Percentiles rank a stretch among this genome's conserved stretches.
These are phyloP conservation scores for Erithacus rubecula DNA, from an alignment of 2,797 vertebrate species.

Conservation along the genomic window DNA sequence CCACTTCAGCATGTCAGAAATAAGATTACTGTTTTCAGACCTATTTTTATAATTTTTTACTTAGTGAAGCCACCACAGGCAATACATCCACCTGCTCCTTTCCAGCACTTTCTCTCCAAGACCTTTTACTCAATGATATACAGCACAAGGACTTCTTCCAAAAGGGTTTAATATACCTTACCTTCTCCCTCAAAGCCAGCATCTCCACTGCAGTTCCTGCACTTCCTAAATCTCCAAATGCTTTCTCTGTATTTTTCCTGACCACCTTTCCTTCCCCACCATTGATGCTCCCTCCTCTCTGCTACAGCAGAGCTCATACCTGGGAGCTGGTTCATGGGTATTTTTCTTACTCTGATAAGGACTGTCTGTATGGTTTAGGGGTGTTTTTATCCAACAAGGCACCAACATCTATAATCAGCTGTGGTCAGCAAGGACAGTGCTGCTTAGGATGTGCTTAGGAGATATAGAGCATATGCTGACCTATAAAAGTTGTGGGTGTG, in stretches of 20 bases:
- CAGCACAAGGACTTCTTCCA: not conserved
- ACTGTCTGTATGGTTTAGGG: not conserved
- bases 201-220: not conserved
- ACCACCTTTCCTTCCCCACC: not conserved
- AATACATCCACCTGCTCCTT: not conserved
- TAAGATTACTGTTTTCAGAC: not conserved
- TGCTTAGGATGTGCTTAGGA: not conserved
- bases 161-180: accelerated
- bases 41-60: not conserved
- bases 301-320: not conserved
- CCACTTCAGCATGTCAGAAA: not conserved
- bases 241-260: not conserved
- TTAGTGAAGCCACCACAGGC: not conserved
- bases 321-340: not conserved
- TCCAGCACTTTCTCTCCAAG: not conserved
- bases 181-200: not conserved
- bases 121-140: not conserved
- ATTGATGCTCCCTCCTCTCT: not conserved
- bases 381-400: not conserved
- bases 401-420: not conserved
- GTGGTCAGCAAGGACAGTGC: not conserved
- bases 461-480: not conserved
- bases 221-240: not conserved
- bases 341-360: not conserved
- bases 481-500: not conserved